phyloP scores from a whole-genome alignment of 2,797 vertebrate genomes.

The Paratrypauchen microcephalus region DNA sequence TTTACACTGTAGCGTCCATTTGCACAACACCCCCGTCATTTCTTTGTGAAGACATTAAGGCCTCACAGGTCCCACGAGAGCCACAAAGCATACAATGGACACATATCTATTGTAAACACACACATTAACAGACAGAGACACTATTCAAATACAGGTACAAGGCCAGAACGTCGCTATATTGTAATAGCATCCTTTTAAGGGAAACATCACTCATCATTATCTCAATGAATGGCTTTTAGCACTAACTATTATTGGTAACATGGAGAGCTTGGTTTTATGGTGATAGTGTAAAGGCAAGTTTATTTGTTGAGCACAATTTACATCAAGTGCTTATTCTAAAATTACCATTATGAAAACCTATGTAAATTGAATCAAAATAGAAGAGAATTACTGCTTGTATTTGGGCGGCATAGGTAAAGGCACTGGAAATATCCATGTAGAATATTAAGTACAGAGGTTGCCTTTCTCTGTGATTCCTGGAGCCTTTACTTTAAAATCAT shows the following conservation, averaged over 20 bases:
- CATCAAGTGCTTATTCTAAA: no score
- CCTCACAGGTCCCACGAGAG: constrained; percentile 60
- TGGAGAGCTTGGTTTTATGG: not conserved
- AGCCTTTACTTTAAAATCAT: not conserved
- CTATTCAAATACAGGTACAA: constrained; percentile 1
- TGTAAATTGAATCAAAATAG: no score
- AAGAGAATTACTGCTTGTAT: no score
- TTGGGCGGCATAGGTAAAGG: no score
- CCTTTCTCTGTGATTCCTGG: not conserved
- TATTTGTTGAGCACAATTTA: not conserved
- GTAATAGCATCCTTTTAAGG: constrained; percentile 6
- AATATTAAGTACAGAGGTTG: not conserved
- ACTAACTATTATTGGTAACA: constrained; percentile 5
- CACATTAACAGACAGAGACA: constrained; percentile 16
- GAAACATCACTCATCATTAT: constrained; percentile 8
- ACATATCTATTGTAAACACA: constrained; percentile 35
- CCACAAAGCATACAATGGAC: constrained; percentile 54
- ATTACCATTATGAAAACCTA: no score
- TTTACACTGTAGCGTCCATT: constrained; percentile 32
- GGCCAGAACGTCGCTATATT: not conserved
- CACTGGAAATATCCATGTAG: not conserved
- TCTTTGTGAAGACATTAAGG: constrained; percentile 64
- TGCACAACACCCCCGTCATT: constrained; percentile 27
- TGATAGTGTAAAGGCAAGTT: not conserved
- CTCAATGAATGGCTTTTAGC: constrained; percentile 14